Conservation (phyloP, 1,140 invertebrate genomes). For the Calephelis nemesis region DNA sequence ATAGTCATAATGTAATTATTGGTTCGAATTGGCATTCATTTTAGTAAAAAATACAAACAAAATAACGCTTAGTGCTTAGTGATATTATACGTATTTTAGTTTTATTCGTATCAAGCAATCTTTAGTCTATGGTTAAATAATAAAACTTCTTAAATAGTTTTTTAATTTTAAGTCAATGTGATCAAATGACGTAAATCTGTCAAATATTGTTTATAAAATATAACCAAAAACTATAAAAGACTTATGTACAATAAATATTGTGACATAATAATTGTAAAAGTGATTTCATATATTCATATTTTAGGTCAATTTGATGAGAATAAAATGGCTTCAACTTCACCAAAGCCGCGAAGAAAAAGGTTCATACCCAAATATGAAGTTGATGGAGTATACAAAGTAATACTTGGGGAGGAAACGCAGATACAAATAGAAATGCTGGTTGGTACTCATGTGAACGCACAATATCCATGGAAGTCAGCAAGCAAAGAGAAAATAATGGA, state of each 20-base stretch:
- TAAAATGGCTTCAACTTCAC: slow-evolving; percentile 44
- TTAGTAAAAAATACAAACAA: no score
- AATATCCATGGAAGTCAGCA: slow-evolving; percentile 86
- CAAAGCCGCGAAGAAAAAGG: slow-evolving; percentile 57
- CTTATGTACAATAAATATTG: neutral
- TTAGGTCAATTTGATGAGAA: slow-evolving; percentile 21
- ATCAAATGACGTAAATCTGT: no score
- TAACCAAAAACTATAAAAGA: neutral
- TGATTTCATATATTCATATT: slow-evolving; percentile 15
- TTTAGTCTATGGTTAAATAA: no score
- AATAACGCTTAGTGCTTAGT: no score
- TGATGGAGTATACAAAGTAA: slow-evolving; percentile 59
- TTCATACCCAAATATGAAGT: slow-evolving; percentile 74
- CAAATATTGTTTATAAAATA: slow-evolving; percentile 9
- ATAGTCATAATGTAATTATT: no score
- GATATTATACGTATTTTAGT: no score
- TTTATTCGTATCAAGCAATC: no score
- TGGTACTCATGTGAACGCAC: slow-evolving; percentile 82
- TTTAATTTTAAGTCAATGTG: no score
- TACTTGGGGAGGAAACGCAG: slow-evolving; percentile 72
- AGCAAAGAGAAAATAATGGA: slow-evolving; percentile 82
- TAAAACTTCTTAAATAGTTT: no score
- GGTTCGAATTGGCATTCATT: no score
- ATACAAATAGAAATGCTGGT: slow-evolving; percentile 74
- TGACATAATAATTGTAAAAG: neutral